These are phyloP conservation scores for Cryptocephalus primarius DNA, from an alignment of 2,888 invertebrate genomes.

Conservation along the genomic window DNA sequence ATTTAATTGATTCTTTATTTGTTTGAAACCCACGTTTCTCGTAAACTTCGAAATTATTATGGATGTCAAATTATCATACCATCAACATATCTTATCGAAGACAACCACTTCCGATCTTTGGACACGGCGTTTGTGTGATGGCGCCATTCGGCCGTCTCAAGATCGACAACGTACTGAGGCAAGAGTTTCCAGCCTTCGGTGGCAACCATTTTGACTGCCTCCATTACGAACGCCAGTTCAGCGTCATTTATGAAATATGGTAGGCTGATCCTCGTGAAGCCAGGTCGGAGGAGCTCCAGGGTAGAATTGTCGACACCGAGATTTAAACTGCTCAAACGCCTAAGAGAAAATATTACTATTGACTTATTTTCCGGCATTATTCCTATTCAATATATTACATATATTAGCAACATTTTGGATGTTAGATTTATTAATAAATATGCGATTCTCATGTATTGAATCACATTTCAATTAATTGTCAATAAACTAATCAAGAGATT, in stretches of 20 bases:
- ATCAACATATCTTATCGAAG: conserved; percentile 46
- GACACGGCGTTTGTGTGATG: conserved; percentile 70
- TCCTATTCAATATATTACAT: too few relatives aligned
- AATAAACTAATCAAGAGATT: too few relatives aligned
- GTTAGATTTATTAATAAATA: too few relatives aligned
- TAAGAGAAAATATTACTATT: conserved; percentile 14
- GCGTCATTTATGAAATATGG: conserved; percentile 75
- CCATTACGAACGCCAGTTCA: conserved; percentile 70
- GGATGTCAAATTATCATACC: not conserved
- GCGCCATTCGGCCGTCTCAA: conserved; percentile 83
- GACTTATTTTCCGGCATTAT: too few relatives aligned
- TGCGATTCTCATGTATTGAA: too few relatives aligned
- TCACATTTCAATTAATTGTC: too few relatives aligned
- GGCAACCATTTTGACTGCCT: conserved; percentile 78
- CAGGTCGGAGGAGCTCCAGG: conserved; percentile 68
- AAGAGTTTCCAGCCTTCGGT: conserved; percentile 82
- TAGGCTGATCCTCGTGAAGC: conserved; percentile 74
- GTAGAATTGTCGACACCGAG: conserved; percentile 37
- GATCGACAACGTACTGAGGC: conserved; percentile 78
- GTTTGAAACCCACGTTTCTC: too few relatives aligned
- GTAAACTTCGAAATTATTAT: too few relatives aligned
- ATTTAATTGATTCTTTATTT: too few relatives aligned
- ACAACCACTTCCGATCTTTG: conserved; percentile 74
- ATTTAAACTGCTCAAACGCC: conserved; percentile 38
- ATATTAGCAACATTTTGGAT: too few relatives aligned